Evolutionary conservation across 2,888 invertebrate genomes (phyloP).

Genomic region (Gonocerus acuteangulatus): DNA sequence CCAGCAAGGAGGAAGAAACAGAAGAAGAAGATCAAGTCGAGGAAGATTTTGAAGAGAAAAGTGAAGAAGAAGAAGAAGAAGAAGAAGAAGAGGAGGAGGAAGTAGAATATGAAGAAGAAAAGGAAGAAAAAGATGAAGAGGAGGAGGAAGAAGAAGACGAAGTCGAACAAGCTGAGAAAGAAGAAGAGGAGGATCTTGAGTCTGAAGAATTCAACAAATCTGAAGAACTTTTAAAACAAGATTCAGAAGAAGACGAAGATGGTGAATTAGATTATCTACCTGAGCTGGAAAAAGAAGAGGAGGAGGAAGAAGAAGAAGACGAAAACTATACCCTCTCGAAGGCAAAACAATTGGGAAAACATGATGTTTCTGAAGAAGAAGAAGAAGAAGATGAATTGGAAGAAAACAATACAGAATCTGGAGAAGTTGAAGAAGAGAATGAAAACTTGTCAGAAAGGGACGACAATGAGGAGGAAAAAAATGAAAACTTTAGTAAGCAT

Average conservation of each 20-base stretch:
- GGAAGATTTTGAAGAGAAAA: constrained; percentile 39
- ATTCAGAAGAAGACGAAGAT: constrained; percentile 39
- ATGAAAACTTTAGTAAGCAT: too few species aligned
- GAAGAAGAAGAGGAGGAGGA: constrained; percentile 36
- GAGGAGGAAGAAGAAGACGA: constrained; percentile 40
- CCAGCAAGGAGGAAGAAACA: constrained; percentile 42
- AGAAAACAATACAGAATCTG: constrained; percentile 40
- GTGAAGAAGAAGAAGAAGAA: constrained; percentile 38
- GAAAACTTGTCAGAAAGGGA: constrained; percentile 12
- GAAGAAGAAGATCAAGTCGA: constrained; percentile 41
- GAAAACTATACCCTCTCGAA: constrained; percentile 41
- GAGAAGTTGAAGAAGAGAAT: constrained; percentile 40
- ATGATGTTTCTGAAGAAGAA: constrained; percentile 37
- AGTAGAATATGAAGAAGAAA: constrained; percentile 29
- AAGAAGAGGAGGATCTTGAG: constrained; percentile 39
- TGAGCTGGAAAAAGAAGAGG: constrained; percentile 40
- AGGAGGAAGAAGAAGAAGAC: constrained; percentile 38
- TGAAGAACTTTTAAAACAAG: constrained; percentile 29
- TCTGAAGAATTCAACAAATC: constrained; percentile 34
- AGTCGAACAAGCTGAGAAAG: constrained; percentile 40
- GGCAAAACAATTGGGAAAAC: constrained; percentile 40
- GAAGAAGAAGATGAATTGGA: constrained; percentile 41
- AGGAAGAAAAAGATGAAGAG: constrained; percentile 41
- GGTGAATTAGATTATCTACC: constrained; percentile 33
- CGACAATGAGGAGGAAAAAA: constrained; percentile 10